A percentile compares a stretch with the other conserved stretches of the same genome.
Evolutionary conservation across 2,888 invertebrate genomes (phyloP).

Genomic region (Xanthia icteritia): DNA sequence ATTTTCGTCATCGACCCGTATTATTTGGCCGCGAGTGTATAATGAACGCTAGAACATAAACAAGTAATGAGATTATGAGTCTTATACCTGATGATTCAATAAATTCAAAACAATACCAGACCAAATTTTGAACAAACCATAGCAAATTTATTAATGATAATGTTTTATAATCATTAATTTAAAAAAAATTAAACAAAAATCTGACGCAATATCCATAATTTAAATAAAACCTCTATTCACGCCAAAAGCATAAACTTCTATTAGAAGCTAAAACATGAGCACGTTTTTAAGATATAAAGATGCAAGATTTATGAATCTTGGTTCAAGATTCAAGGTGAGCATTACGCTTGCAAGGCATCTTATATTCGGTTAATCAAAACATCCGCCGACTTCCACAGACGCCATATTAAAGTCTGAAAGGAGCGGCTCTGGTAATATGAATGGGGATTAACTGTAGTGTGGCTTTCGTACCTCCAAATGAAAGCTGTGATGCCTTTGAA

Average conservation of each 20-base stretch:
- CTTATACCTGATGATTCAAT: background rate
- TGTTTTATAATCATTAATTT: background rate
- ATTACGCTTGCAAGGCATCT: slow-evolving; percentile 53
- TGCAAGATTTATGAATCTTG: slow-evolving; percentile 36
- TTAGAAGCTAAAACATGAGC: background rate
- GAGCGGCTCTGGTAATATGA: slow-evolving; percentile 56
- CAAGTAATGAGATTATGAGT: background rate
- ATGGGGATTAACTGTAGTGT: slow-evolving; percentile 61
- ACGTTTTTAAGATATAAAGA: slow-evolving; percentile 24
- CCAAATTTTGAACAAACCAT: background rate
- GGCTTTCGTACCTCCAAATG: slow-evolving; percentile 52
- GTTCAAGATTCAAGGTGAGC: slow-evolving; percentile 39
- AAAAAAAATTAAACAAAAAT: background rate
- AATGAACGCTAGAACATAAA: background rate
- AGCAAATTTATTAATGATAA: background rate
- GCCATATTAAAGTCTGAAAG: slow-evolving; percentile 61
- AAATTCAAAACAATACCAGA: background rate
- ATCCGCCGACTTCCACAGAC: slow-evolving; percentile 44
- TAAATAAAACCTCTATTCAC: background rate
- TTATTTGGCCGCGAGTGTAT: no score
- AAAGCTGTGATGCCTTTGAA: slow-evolving; percentile 48
- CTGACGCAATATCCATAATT: background rate
- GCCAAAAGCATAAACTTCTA: background rate
- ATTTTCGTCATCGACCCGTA: no score
- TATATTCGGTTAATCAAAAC: slow-evolving; percentile 64